These are phyloP conservation scores for Agrochola circellaris DNA, from an alignment of 2,888 invertebrate species.

Conservation along the genomic window DNA sequence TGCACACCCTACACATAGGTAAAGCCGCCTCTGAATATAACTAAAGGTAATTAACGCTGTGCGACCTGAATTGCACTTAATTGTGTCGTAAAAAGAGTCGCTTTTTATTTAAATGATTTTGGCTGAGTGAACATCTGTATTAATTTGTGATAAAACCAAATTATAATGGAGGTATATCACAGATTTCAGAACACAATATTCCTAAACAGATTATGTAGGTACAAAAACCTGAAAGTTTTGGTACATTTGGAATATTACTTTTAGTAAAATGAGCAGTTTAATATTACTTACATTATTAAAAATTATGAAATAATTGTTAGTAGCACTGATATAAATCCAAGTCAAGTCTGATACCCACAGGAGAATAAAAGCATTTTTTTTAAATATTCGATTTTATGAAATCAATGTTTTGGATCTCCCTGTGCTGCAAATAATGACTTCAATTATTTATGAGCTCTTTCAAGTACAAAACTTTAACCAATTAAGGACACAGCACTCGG, in stretches of 20 bases:
- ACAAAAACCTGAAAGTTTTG: slow-evolving; percentile 19
- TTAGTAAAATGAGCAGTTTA: background rate
- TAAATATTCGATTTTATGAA: background rate
- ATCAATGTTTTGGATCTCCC: background rate
- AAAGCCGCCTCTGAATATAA: no score
- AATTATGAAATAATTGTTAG: background rate
- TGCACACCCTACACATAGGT: no score
- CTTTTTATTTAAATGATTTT: no score
- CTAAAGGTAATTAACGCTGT: no score
- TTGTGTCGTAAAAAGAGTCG: no score
- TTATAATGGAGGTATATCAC: slow-evolving; percentile 42
- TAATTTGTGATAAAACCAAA: no score
- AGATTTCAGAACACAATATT: slow-evolving; percentile 48
- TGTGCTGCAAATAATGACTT: background rate
- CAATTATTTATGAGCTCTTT: background rate
- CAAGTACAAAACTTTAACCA: slow-evolving; percentile 6
- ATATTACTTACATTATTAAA: no score
- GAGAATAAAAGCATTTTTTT: background rate
- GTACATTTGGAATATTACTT: background rate
- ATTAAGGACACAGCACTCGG: background rate
- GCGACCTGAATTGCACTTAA: no score
- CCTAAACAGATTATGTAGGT: background rate
- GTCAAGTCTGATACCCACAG: background rate
- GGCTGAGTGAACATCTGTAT: no score
- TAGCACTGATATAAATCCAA: background rate